Evolutionary conservation across 2,797 vertebrate genomes (phyloP), one percentile per base, ranked within the genome.

Genomic region (Jordanella pulchra): DNA sequence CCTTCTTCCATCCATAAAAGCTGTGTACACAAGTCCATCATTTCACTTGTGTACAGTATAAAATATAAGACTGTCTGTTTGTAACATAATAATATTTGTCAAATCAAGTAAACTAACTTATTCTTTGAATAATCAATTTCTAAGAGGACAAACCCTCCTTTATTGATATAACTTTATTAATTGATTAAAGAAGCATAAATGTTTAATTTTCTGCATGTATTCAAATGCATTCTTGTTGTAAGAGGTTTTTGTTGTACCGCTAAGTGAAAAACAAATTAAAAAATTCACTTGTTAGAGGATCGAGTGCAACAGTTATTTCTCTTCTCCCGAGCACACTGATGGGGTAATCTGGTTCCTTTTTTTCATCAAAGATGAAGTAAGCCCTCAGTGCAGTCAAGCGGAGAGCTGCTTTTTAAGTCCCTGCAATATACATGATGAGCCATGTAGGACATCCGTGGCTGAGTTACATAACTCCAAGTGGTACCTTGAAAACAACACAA

Each of bases 351-450:
- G 82, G 85, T 82, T 88, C 68, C 25, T 50, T 82, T 74, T 85
- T 90, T 89, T 56, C 93, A 93, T 92, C 91, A 85, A 77, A 86
- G 82, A 92, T 92, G 81, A 91, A 84, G 86, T 56, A 42, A 73
- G 88, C 72, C 58, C 70, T 84, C 86, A 91, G 90, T 92, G 89
- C 86, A 75, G 75, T 67, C 7, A 78, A 67, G 7, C 15, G 39
- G 68, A 13, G n/a, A 73, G 71, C 73, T 66, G 90, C 89, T 91
- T 86, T 91, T 90, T 90, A 50, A 89, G 67, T 39, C 84, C 11
- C 90, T 93, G 90, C 85, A 93, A 92, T 89, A 93, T 92, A 90
- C 88, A 93, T 93, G 89, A 89, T 50, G 44, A 74, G 77, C 83
- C 89, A 85, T 83, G 87, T 86, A 88, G 87, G 87, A 83, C 83